These are phyloP conservation scores for Dolichomitus sp. DNA, from an alignment of 2,888 invertebrate genomes.

Conservation along the genomic window DNA sequence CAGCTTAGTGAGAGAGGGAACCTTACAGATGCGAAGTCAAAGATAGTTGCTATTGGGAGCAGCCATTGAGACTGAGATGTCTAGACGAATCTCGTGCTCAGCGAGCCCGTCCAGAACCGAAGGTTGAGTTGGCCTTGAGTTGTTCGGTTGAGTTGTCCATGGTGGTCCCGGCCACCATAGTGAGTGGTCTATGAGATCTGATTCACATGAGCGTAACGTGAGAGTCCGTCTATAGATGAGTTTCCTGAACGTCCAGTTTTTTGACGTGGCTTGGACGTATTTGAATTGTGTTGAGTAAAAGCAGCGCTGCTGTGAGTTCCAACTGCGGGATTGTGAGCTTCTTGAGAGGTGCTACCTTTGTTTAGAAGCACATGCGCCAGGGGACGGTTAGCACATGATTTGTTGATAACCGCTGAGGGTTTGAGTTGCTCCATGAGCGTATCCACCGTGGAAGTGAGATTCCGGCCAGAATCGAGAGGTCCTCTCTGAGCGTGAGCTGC, in stretches of 20 bases:
- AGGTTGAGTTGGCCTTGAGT: constrained; percentile 21
- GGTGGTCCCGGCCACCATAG: constrained; percentile 45
- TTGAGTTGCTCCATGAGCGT: too few species aligned
- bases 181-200: constrained; percentile 8
- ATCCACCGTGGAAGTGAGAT: constrained; percentile 62
- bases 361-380: constrained; percentile 60
- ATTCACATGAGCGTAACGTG: constrained; percentile 62
- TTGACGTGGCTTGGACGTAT: constrained; percentile 29
- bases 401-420: constrained; percentile 49
- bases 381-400: too few species aligned
- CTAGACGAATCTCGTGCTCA: not conserved
- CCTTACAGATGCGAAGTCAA: constrained; percentile 6
- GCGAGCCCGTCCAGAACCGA: not conserved
- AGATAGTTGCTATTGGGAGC: not conserved
- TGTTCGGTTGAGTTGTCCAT: not conserved
- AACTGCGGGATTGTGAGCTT: constrained; percentile 69
- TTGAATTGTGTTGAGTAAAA: constrained; percentile 54
- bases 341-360: constrained; percentile 68
- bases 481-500: constrained; percentile 57
- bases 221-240: constrained; percentile 63
- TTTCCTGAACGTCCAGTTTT: not conserved
- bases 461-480: constrained; percentile 45
- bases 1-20: not conserved
- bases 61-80: not conserved
- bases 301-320: constrained; percentile 69